phyloP scores from a whole-genome alignment of 2,113 vertebrate species.

The Cyprinodon tularosa region DNA sequence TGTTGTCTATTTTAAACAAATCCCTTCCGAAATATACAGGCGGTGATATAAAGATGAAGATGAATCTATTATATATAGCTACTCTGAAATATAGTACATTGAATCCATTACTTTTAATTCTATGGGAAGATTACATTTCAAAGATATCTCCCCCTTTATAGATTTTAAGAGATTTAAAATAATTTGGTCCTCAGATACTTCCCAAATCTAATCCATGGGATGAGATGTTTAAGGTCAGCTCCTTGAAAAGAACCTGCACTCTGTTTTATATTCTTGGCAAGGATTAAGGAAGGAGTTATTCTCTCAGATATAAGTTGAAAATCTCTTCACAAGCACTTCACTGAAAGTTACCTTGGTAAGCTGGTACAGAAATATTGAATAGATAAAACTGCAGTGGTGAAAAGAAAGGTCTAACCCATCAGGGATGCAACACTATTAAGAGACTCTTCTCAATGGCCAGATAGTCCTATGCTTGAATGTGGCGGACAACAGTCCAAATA shows the following conservation, averaged over 20 bases:
- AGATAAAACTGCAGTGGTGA: constrained; percentile 13
- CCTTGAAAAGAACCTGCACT: constrained; percentile 40
- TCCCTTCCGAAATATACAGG: constrained; percentile 68
- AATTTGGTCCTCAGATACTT: constrained; percentile 60
- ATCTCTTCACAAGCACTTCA: constrained; percentile 51
- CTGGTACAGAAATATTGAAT: constrained; percentile 31
- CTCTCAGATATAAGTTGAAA: constrained; percentile 46
- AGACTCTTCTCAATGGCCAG: constrained; percentile 14
- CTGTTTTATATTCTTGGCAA: constrained; percentile 60
- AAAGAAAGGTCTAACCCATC: constrained; percentile 11
- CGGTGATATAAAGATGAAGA: constrained; percentile 72
- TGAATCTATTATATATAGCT: constrained; percentile 53
- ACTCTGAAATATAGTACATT: constrained; percentile 40
- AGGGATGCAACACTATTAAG: constrained; percentile 51
- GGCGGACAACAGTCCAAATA: no score
- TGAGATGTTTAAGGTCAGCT: constrained; percentile 65
- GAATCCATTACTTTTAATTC: constrained; percentile 56
- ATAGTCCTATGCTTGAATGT: not conserved
- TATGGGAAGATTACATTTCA: constrained; percentile 59
- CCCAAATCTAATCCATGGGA: constrained; percentile 57
- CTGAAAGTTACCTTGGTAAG: constrained; percentile 52
- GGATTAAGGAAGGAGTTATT: constrained; percentile 47
- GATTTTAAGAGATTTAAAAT: constrained; percentile 64
- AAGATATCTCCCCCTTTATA: constrained; percentile 60
- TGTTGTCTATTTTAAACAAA: constrained; percentile 67